Evolutionary conservation across 2,888 invertebrate genomes (phyloP).

Genomic region (Acronicta aceris): DNA sequence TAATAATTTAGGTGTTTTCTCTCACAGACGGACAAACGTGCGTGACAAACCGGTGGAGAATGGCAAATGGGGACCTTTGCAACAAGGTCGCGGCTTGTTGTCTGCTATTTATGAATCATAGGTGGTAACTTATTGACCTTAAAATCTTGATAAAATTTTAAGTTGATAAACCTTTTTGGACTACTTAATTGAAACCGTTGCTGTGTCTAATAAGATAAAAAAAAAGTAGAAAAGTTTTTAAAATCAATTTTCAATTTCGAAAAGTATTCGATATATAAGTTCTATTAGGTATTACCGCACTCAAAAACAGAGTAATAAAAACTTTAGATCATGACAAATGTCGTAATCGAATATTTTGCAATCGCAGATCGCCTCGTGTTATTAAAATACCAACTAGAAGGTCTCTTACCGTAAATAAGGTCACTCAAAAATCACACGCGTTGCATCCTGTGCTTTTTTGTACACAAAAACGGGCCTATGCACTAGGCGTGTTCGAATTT

Average conservation of each 20-base stretch:
- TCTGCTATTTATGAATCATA: conserved; percentile 56
- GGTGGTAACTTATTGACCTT: conserved; percentile 49
- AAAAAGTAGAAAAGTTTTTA: neutral
- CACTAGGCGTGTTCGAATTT: conserved; percentile 79
- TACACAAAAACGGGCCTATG: conserved; percentile 69
- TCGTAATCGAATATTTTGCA: conserved; percentile 39
- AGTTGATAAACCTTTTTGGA: conserved; percentile 14
- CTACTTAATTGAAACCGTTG: neutral
- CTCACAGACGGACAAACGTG: conserved; percentile 54
- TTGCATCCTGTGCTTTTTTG: conserved; percentile 72
- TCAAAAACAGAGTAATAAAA: conserved; percentile 12
- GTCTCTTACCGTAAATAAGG: conserved; percentile 50
- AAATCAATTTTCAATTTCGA: conserved; percentile 16
- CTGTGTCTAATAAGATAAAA: neutral
- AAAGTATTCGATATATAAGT: conserved; percentile 4
- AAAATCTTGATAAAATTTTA: conserved; percentile 42
- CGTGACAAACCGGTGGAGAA: conserved; percentile 78
- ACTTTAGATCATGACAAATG: conserved; percentile 39
- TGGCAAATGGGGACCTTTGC: conserved; percentile 76
- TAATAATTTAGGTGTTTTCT: conserved; percentile 56
- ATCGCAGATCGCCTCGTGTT: conserved; percentile 12
- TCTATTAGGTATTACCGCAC: conserved; percentile 11
- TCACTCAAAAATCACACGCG: conserved; percentile 70
- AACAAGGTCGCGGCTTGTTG: conserved; percentile 75
- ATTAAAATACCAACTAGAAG: conserved; percentile 10